Base-by-base conservation (phyloP, 2,797 vertebrate species). In the Etheostoma nigrum region DNA sequence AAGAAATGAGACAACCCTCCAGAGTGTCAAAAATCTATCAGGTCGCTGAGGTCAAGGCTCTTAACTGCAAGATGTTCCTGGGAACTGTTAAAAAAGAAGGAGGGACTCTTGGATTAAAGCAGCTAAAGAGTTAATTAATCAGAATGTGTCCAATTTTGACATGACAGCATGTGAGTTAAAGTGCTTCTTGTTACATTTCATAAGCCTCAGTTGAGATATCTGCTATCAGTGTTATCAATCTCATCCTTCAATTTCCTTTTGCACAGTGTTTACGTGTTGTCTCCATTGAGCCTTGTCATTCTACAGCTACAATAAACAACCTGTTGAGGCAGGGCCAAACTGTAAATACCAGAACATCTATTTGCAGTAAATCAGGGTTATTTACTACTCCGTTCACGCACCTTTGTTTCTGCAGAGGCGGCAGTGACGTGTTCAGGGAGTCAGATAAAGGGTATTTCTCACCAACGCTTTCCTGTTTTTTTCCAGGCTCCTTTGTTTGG, bases 381-480 rank as follows among this genome's bases (percentile, higher is more conserved):
- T 98, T 98, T 98, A 98, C 96, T 96, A 86, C 93, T 94, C 86
- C 92, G 93, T 97, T 95, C 95, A 94, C 88, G 94, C 97, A 97
- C 96, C 96, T 98, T 97, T 98, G 97, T 99, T 97, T 95, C 96
- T 92, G 82, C 74, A 94, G 90, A 93, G 96, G 96, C 93, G 90
- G 95, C 89, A 93, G 95, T 99, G 98, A 99, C 97, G 98, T 97
- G 97, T 93, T 96, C 96, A 90, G 96, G 96, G 96, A 97, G 96
- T 96, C 96, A 97, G 96, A 96, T 97, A 95, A 86, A 94, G 97
- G 95, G 96, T 95, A 97, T 98, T 99, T 99, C 97, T 99, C 98
- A 99, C 98, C 97, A 97, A 96, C 94, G 94, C 96, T 95, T 99
- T 99, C 98, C 98, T 99, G 98, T 98, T 99, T 96, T 99, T 98